These are phyloP conservation scores for Tachina lurida DNA, from an alignment of 2,888 invertebrate genomes.

Conservation along the genomic window DNA sequence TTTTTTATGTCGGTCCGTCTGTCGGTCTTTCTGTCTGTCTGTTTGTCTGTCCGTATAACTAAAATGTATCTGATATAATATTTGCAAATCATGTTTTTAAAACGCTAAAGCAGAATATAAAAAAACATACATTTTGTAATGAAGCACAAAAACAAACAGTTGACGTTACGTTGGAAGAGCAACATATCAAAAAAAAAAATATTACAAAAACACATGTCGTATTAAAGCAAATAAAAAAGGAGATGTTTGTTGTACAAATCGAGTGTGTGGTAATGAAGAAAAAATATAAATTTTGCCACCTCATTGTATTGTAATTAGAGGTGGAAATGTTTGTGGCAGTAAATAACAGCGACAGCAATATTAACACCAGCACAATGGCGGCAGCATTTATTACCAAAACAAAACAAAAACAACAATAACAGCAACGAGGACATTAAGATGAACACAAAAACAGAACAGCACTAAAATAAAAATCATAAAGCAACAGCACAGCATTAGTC, in stretches of 20 bases:
- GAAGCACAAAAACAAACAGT: conserved; percentile 27
- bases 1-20: conserved; percentile 5
- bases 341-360: conserved; percentile 43
- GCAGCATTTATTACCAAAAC: neutral
- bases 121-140: conserved; percentile 51
- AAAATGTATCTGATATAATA: conserved; percentile 31
- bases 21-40: neutral
- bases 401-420: conserved; percentile 13
- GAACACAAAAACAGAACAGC: conserved; percentile 1
- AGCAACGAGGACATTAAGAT: conserved; percentile 9
- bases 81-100: conserved; percentile 68
- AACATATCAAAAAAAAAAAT: conserved; percentile 1
- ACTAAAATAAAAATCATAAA: conserved; percentile 16
- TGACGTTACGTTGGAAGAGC: conserved; percentile 1
- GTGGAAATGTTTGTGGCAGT: conserved; percentile 70
- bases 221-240: conserved; percentile 50
- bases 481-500: neutral
- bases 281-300: conserved; percentile 68
- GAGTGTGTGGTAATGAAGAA: conserved; percentile 17
- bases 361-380: conserved; percentile 33
- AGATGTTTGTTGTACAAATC: conserved; percentile 33
- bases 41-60: neutral
- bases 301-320: conserved; percentile 71
- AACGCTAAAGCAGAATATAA: conserved; percentile 4
- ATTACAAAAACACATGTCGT: conserved; percentile 47